Evolutionary conservation across 2,113 vertebrate genomes (phyloP).

Genomic region (Poeciliopsis retropinna): DNA sequence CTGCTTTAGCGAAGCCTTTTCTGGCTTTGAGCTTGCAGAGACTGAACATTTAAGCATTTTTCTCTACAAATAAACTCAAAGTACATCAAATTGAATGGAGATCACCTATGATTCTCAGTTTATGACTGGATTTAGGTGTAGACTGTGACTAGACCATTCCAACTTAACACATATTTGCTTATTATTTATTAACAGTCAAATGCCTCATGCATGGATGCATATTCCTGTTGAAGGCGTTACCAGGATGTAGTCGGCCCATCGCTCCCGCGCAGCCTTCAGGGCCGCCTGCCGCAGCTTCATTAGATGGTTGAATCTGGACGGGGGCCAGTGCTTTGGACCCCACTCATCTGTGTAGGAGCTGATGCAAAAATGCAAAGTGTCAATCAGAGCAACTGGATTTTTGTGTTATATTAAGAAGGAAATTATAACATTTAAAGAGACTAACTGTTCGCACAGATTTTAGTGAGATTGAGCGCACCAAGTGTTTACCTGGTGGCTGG

Average conservation of each 20-base stretch:
- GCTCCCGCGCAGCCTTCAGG: conserved; percentile 87
- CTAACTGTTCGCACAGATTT: not conserved
- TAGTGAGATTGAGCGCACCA: too few species aligned
- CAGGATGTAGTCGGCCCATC: conserved; percentile 96
- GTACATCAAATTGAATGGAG: not conserved
- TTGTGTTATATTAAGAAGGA: not conserved
- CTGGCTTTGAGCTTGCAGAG: too few species aligned
- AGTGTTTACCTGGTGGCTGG: not conserved
- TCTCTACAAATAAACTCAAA: too few species aligned
- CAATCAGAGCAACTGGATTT: not conserved
- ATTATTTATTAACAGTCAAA: not conserved
- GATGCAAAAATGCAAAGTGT: conserved; percentile 14
- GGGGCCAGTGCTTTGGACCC: conserved; percentile 95
- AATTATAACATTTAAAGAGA: not conserved
- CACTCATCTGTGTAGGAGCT: conserved; percentile 94
- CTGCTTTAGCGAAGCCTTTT: too few species aligned
- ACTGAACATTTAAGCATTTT: too few species aligned
- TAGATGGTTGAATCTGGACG: conserved; percentile 90
- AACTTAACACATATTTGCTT: not conserved
- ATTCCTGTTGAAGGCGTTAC: conserved; percentile 69
- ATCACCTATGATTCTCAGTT: not conserved
- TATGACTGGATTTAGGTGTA: not conserved
- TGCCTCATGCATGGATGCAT: not conserved
- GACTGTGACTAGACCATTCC: not conserved
- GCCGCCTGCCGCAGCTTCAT: conserved; percentile 96